These are phyloP conservation scores for Hydrozoanthus gracilis DNA, from an alignment of 92 coral and sea anemone species.

Conservation along the genomic window DNA sequence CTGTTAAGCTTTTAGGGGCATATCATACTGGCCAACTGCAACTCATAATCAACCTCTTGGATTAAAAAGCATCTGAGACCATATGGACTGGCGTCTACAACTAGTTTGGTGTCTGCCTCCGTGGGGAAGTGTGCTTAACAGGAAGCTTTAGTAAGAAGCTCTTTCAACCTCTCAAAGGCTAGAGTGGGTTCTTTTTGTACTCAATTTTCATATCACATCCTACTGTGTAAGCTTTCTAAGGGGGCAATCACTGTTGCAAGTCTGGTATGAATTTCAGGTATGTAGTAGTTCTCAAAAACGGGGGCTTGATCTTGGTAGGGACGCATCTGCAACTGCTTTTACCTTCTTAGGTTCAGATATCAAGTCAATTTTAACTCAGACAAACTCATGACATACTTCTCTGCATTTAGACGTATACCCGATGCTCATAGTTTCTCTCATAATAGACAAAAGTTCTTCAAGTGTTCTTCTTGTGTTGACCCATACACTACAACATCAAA, in stretches of 20 bases:
- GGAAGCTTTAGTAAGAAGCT: slow-evolving; percentile 39
- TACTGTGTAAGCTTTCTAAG: slow-evolving; percentile 13
- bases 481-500: slow-evolving; percentile 21
- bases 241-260: slow-evolving; percentile 38
- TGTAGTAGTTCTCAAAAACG: slow-evolving; percentile 21
- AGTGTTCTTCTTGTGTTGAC: slow-evolving; percentile 4
- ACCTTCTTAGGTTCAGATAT: too few species aligned
- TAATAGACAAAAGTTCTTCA: not conserved
- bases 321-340: not conserved
- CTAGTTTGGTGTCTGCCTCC: slow-evolving; percentile 54
- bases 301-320: too few species aligned
- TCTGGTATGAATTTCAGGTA: slow-evolving; percentile 29
- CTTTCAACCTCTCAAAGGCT: slow-evolving; percentile 32
- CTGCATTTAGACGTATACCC: too few species aligned
- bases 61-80: slow-evolving; percentile 30
- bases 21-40: slow-evolving; percentile 36
- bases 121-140: slow-evolving; percentile 51
- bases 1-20: slow-evolving; percentile 42
- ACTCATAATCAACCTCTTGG: slow-evolving; percentile 9
- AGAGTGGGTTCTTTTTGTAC: too few species aligned
- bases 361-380: too few species aligned
- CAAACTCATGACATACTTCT: too few species aligned
- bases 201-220: too few species aligned
- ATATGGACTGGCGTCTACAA: slow-evolving; percentile 45
- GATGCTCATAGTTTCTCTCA: not conserved